A percentile compares a stretch with the other conserved stretches of the same genome.
Evolutionary conservation across 2,113 vertebrate genomes (phyloP).

Genomic region (Columbina picui): DNA sequence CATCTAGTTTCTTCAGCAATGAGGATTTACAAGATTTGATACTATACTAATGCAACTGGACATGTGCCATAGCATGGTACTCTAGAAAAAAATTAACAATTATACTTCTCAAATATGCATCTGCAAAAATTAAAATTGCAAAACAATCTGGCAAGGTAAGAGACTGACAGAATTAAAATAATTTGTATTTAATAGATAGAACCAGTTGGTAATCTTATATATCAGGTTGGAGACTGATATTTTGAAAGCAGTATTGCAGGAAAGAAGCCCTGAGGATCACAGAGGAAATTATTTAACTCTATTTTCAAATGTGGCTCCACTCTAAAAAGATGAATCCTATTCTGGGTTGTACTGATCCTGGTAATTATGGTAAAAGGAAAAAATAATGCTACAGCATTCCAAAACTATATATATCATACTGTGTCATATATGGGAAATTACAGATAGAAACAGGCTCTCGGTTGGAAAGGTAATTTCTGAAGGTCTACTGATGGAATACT

Average conservation of each 20-base stretch:
- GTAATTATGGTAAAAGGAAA: constrained; percentile 24
- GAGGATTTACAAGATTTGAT: constrained; percentile 29
- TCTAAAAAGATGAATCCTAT: constrained; percentile 36
- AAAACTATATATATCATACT: constrained; percentile 15
- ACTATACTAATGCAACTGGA: constrained; percentile 44
- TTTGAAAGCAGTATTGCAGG: constrained; percentile 9
- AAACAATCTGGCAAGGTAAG: constrained; percentile 21
- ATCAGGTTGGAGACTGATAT: constrained; percentile 9
- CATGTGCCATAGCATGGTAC: not conserved
- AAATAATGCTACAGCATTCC: not conserved
- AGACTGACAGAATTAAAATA: constrained; percentile 31
- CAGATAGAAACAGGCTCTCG: not conserved
- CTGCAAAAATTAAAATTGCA: constrained; percentile 49
- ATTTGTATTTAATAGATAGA: constrained; percentile 39
- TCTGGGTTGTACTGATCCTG: not conserved
- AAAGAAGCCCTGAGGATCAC: constrained; percentile 24
- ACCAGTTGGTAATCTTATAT: not conserved
- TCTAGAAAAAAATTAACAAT: constrained; percentile 3
- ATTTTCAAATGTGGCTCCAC: not conserved
- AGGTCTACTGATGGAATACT: not conserved
- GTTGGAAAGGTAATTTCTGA: constrained; percentile 7
- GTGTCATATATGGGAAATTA: constrained; percentile 28
- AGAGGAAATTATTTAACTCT: constrained; percentile 41
- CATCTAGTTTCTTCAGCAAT: not conserved
- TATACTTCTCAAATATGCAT: not conserved